Percentiles rank a stretch among this genome's conserved stretches.
These are phyloP conservation scores for Mythimna ferrago DNA, from an alignment of 2,888 invertebrate species.

Conservation along the genomic window DNA sequence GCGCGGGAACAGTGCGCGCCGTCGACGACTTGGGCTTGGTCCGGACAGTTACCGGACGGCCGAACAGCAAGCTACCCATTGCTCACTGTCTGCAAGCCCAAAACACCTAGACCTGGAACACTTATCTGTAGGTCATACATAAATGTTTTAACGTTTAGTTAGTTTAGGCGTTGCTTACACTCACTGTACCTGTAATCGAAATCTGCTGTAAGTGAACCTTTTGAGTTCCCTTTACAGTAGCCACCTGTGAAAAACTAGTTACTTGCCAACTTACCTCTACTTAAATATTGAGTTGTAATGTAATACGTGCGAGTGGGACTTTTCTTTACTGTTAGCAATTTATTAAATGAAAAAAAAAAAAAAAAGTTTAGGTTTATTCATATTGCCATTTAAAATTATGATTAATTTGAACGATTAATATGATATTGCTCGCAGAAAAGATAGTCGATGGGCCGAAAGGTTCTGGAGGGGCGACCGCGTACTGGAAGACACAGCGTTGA, in stretches of 20 bases:
- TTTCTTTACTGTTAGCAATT: slow-evolving; percentile 31
- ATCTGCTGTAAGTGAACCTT: background rate
- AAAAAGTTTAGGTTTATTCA: slow-evolving; percentile 8
- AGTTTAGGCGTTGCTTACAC: too few relatives aligned
- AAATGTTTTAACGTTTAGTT: too few relatives aligned
- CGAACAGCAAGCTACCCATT: too few relatives aligned
- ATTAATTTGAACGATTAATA: slow-evolving; percentile 2
- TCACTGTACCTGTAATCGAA: background rate
- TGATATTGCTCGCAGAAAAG: background rate
- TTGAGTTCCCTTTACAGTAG: background rate
- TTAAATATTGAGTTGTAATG: slow-evolving; percentile 47
- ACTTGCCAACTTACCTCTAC: slow-evolving; percentile 50
- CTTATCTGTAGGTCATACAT: too few relatives aligned
- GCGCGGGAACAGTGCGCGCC: too few relatives aligned
- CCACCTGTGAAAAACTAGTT: slow-evolving; percentile 44
- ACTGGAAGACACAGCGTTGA: too few relatives aligned
- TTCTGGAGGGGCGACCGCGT: too few relatives aligned
- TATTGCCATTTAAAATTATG: background rate
- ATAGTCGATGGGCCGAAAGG: too few relatives aligned
- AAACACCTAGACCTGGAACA: too few relatives aligned
- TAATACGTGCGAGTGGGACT: slow-evolving; percentile 36
- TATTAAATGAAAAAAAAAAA: slow-evolving; percentile 37
- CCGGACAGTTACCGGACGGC: too few relatives aligned
- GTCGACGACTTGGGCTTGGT: too few relatives aligned
- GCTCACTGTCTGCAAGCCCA: too few relatives aligned